Conservation (phyloP, 2,113 vertebrate species). For the Hippopotamus amphibius region DNA sequence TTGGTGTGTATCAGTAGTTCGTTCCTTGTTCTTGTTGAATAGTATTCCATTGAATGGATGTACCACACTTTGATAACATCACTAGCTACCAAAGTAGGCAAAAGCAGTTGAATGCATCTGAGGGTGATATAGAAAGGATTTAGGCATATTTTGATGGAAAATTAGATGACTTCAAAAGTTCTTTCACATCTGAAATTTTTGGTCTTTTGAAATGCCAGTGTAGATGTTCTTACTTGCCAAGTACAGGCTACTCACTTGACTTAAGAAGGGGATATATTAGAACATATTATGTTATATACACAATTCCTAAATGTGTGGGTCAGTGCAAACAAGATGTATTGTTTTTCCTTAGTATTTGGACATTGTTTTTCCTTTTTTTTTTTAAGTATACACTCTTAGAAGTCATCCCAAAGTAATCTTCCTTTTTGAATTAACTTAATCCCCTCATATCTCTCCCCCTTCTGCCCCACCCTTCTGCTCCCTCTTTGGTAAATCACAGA, state of each 20-base stretch:
- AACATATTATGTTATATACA: not conserved
- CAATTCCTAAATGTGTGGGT: slow-evolving; percentile 1
- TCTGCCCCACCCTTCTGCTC: not conserved
- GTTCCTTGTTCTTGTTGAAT: not conserved
- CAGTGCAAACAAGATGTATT: not conserved
- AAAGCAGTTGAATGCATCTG: not conserved
- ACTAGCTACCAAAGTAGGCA: slow-evolving; percentile 10
- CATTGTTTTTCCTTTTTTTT: not conserved
- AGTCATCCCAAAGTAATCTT: slow-evolving; percentile 14
- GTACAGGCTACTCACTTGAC: slow-evolving; percentile 25
- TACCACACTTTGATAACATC: not conserved
- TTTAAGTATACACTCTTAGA: not conserved
- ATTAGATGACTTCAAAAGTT: slow-evolving; percentile 22
- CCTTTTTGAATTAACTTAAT: slow-evolving; percentile 12
- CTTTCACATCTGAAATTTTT: slow-evolving; percentile 34
- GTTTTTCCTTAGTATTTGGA: not conserved
- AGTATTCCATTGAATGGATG: not conserved
- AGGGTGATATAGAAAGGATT: not conserved
- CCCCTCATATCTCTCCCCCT: fast-evolving
- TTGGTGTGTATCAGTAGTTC: not conserved
- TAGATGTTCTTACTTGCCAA: slow-evolving; percentile 28
- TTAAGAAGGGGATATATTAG: not conserved
- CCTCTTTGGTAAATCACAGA: slow-evolving; percentile 14
- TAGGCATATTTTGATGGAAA: not conserved
- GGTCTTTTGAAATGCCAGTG: not conserved